Base-by-base conservation (phyloP, 2,888 invertebrate genomes). In the Eupithecia exiguata region DNA sequence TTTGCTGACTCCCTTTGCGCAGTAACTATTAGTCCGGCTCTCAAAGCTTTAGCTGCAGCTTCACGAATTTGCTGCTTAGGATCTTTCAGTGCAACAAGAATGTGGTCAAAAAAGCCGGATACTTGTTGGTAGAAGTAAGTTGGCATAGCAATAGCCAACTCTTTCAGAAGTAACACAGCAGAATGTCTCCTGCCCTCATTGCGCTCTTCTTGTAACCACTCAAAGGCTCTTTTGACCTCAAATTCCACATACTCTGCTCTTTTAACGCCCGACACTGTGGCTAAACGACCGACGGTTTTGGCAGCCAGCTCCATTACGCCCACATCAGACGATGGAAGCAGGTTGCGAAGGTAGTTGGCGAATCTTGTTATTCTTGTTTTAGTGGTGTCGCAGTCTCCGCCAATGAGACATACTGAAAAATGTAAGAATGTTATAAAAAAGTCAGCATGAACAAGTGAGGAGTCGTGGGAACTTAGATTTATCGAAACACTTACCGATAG, bases 201-300 rank as follows among this genome's bases (percentile, higher is more conserved):
- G 81, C 98, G 95, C 84, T 98, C 99, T 69, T 97, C 97, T 38
- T 97, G 97, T 7, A 99, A 95, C 98, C 98, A 99, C 89, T 99
- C 99, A 88, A 99, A 97, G 1, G 99, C 98, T 85, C 98, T 95
- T 89, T 98, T 98, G 1, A 99, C 98, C 92, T 99, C 99, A 94
- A 99, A 99, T 85, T 99, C 99, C n/a, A 99, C 99, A 88, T 99
- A 99, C 87, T 99, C 99, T 0, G 98, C 98, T 43, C 99, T 97
- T 89, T 98, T 98, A 0, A 98, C 98, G 18, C 99, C 99, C 0
- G 98, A 98, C 25, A 97, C 97, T 35, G 98, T 95, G 2, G 99
- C 99, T 71, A 99, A 93, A 81, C 98, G 97, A 0, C 99, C 99
- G 80, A 99, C 97, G 6, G 99, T 99, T 87, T 98, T 98, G 1